A percentile compares a stretch with the other conserved stretches of the same genome.
These are phyloP conservation scores for Parazoanthus atlanticus DNA, from an alignment of 92 coral and sea anemone genomes.

Conservation along the genomic window DNA sequence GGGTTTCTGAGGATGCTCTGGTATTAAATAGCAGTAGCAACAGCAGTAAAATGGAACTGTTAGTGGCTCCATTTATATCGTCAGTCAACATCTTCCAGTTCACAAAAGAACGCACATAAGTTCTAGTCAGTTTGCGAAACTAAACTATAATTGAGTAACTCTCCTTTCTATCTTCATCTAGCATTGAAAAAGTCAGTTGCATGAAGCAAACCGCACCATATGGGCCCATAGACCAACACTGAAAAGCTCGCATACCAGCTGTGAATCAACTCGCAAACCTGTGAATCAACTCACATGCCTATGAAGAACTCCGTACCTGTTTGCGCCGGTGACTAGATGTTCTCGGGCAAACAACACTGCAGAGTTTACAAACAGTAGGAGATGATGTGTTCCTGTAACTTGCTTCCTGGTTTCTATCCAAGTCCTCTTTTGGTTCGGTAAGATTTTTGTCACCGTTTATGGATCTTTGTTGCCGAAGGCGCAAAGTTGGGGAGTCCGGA, in stretches of 20 bases:
- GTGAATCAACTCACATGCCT: no score
- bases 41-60: no score
- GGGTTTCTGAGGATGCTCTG: no score
- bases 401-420: not conserved
- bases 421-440: not conserved
- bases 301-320: not conserved
- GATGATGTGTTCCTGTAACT: not conserved
- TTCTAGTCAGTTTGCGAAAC: not conserved
- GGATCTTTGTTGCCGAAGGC: not conserved
- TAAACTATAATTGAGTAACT: not conserved
- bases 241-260: not conserved
- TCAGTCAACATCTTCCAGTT: no score
- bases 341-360: not conserved
- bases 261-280: no score
- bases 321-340: not conserved
- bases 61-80: no score
- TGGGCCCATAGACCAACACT: no score
- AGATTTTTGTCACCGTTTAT: not conserved
- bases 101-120: no score
- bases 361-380: not conserved
- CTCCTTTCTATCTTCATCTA: no score
- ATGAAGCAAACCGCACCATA: not conserved
- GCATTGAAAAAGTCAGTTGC: no score
- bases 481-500: not conserved
- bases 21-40: no score